Conservation (phyloP, 2,797 vertebrate species). For the Limosa lapponica region DNA sequence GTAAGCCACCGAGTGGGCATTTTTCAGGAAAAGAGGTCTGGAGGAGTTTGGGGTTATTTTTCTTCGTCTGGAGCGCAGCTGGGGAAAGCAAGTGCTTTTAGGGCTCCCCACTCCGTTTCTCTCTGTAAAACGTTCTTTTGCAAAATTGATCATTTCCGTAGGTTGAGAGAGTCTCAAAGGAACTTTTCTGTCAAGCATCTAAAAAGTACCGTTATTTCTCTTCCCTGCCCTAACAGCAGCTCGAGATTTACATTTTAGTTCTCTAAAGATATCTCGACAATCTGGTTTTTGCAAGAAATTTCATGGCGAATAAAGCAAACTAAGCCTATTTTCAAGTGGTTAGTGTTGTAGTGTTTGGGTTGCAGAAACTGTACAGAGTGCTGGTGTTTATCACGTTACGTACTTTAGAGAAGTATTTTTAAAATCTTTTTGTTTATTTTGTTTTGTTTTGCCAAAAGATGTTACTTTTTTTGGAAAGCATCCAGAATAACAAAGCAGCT, state of each 20-base stretch:
- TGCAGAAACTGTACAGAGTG: neutral
- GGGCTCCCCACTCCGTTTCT: neutral
- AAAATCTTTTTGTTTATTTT: neutral
- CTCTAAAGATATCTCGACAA: neutral
- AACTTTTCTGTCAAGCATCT: conserved; percentile 17
- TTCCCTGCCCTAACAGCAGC: neutral
- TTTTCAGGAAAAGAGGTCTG: neutral
- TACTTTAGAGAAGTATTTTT: neutral
- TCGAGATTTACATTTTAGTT: neutral
- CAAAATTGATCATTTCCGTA: conserved; percentile 47
- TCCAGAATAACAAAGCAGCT: neutral
- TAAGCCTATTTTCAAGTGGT: neutral
- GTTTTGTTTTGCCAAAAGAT: neutral
- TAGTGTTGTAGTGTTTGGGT: neutral
- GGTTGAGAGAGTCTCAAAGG: conserved; percentile 47
- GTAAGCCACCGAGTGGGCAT: neutral
- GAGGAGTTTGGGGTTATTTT: neutral
- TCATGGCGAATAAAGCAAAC: neutral
- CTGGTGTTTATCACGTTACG: neutral
- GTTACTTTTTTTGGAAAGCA: neutral
- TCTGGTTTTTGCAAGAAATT: neutral
- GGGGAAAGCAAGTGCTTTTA: neutral
- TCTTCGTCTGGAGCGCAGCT: neutral
- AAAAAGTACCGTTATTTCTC: neutral
- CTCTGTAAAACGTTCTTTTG: conserved; percentile 14